Evolutionary conservation across 1,140 invertebrate species (phyloP).

Genomic region (Vanessa atalanta): DNA sequence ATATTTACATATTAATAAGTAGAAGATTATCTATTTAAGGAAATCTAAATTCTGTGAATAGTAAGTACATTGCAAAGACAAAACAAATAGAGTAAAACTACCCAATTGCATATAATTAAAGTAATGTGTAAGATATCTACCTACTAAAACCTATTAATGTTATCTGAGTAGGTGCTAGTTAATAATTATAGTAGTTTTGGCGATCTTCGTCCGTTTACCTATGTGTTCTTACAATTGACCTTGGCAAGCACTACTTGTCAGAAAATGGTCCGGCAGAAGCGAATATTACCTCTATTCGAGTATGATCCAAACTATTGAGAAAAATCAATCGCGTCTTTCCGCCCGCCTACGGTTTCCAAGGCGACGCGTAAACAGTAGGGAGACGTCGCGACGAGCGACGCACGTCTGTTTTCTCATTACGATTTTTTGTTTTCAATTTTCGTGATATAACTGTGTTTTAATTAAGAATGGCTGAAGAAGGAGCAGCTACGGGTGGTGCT

Average conservation of each 20-base stretch:
- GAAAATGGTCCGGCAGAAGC: conserved; percentile 8
- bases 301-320: conserved; percentile 42
- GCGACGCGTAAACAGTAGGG: conserved; percentile 76
- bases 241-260: conserved; percentile 27
- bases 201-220: neutral
- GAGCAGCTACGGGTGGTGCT: conserved; percentile 60
- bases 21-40: too few species aligned
- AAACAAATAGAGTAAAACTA: too few species aligned
- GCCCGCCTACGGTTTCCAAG: conserved; percentile 69
- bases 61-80: too few species aligned
- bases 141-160: too few species aligned
- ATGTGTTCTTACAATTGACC: conserved; percentile 45
- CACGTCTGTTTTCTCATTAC: conserved; percentile 46
- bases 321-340: conserved; percentile 77
- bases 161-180: too few species aligned
- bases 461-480: conserved; percentile 74
- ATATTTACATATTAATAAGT: too few species aligned
- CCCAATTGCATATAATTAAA: too few species aligned
- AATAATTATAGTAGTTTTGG: conserved; percentile 1
- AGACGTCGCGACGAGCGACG: conserved; percentile 48
- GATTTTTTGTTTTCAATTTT: conserved; percentile 41
- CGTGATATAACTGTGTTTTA: conserved; percentile 39
- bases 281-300: neutral
- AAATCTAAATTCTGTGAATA: too few species aligned
- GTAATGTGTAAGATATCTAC: too few species aligned